Base-by-base conservation (phyloP, 1,140 invertebrate species). In the Cotesia vestalis region DNA sequence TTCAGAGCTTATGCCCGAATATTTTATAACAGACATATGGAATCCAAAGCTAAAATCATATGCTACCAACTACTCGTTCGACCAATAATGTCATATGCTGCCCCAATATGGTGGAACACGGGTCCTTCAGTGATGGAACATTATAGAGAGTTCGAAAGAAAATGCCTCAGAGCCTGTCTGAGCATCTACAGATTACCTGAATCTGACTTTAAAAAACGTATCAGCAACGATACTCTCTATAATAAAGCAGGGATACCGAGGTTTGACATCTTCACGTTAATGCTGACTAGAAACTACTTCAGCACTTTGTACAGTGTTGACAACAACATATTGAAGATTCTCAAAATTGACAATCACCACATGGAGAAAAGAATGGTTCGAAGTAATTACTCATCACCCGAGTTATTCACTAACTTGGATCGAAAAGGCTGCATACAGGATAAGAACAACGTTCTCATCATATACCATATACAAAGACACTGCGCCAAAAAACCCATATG, bases 41-140 rank as follows among this genome's bases (percentile, higher is more conserved):
- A 27, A 40, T 12, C 17, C 0, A 69, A 36, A 34, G n/a, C 67
- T 3, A 69, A 59, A 59, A 69, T 69, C 8, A 59, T 69, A 4
- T 59, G 53, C 20, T 69, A 69, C 14, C 20, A 35, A 40, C 14
- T 59, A 69, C 12, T 69, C 6, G n/a, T 69, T 12, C 6, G 59
- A 1, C 55, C 67, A 8, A 59, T 69, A 4, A 68, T 68, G n/a
- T 59, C 67, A 8, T 69, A 68, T 51, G 59, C 57, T 51, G 69
- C 69, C 1, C 69, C 61, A 3, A 64, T 71, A 6, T 71, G 46
- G 34, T 71, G 60, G 69, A 71, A 71, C 35, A 55, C 20, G 0
- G 40, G 34, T 1, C 11, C 61, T 3, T 34, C 69, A 0, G 38
- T 53, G 5, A 55, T 71, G 20, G 61, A 71, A 17, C 1, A 64